These are phyloP conservation scores for Ochropacha duplaris DNA, from an alignment of 2,888 invertebrate genomes.

Conservation along the genomic window DNA sequence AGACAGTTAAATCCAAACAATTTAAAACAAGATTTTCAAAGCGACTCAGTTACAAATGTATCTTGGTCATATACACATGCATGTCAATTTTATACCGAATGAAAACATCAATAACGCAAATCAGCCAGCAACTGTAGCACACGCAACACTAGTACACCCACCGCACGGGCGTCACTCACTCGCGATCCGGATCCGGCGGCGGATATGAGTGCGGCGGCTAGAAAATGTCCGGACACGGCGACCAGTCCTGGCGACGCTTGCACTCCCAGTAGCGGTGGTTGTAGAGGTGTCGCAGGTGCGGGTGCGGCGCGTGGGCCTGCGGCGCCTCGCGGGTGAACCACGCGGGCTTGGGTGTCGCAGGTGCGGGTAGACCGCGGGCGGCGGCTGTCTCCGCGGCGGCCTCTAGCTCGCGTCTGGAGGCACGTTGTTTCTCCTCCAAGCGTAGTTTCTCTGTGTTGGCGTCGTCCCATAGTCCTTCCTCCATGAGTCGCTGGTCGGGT, in stretches of 20 bases:
- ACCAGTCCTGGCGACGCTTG: conserved; percentile 95
- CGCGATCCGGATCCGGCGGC: not conserved
- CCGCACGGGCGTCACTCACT: too few relatives aligned
- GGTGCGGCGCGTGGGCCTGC: conserved; percentile 72
- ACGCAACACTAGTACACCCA: too few relatives aligned
- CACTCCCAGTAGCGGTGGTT: conserved; percentile 96
- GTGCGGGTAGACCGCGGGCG: conserved; percentile 84
- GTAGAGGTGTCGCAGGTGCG: conserved; percentile 88
- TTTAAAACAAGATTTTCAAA: too few relatives aligned
- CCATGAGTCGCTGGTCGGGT: conserved; percentile 99
- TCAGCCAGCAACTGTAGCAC: too few relatives aligned
- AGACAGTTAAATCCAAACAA: too few relatives aligned
- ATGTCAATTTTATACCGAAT: too few relatives aligned
- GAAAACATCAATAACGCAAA: too few relatives aligned
- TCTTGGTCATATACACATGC: too few relatives aligned
- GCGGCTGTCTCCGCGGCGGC: conserved; percentile 89
- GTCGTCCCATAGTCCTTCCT: conserved; percentile 95
- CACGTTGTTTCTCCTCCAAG: conserved; percentile 98
- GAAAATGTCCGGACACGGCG: conserved; percentile 95
- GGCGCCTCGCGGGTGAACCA: conserved; percentile 96
- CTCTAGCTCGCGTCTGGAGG: conserved; percentile 90
- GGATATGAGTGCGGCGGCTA: conserved; percentile 50
- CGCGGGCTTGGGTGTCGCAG: conserved; percentile 88
- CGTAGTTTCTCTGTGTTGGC: conserved; percentile 92
- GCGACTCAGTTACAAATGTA: too few relatives aligned